A percentile compares a stretch with the other conserved stretches of the same genome.
phyloP scores from a whole-genome alignment of 2,113 vertebrate genomes.

The Oreochromis spilurus region DNA sequence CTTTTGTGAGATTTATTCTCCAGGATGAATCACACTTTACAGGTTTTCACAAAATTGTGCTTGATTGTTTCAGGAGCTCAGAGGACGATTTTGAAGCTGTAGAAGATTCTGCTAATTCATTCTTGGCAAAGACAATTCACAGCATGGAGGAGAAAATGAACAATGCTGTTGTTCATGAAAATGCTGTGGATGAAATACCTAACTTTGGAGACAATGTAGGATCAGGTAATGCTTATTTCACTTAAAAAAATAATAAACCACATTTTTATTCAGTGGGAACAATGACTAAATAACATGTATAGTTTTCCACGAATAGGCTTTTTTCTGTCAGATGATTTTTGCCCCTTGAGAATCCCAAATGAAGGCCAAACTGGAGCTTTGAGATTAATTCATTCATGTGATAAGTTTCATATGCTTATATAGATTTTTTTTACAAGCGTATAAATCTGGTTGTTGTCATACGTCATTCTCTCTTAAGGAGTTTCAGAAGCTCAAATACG shows the following conservation, averaged over 20 bases:
- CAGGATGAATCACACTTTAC: not conserved
- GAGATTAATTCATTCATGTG: not conserved
- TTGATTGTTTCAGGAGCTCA: slow-evolving; percentile 56
- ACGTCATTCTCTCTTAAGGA: not conserved
- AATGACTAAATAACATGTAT: not conserved
- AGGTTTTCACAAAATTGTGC: not conserved
- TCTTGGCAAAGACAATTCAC: slow-evolving; percentile 77
- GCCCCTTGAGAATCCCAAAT: not conserved
- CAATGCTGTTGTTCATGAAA: slow-evolving; percentile 56
- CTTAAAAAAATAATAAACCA: not conserved
- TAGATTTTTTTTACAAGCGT: not conserved
- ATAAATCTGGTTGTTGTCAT: not conserved
- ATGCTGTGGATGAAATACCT: slow-evolving; percentile 68
- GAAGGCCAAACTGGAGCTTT: not conserved
- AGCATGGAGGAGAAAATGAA: slow-evolving; percentile 79
- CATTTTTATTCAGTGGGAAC: not conserved
- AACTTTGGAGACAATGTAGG: slow-evolving; percentile 71
- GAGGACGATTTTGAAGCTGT: slow-evolving; percentile 68
- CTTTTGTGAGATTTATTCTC: not conserved
- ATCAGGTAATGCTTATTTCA: slow-evolving; percentile 69
- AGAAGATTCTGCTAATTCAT: slow-evolving; percentile 74
- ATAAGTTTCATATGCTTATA: not conserved
- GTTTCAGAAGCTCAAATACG: slow-evolving; percentile 84
- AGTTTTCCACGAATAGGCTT: not conserved
- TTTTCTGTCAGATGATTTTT: not conserved